phyloP scores from a whole-genome alignment of 1,140 invertebrate species.

The Rhagoletis pomonella region DNA sequence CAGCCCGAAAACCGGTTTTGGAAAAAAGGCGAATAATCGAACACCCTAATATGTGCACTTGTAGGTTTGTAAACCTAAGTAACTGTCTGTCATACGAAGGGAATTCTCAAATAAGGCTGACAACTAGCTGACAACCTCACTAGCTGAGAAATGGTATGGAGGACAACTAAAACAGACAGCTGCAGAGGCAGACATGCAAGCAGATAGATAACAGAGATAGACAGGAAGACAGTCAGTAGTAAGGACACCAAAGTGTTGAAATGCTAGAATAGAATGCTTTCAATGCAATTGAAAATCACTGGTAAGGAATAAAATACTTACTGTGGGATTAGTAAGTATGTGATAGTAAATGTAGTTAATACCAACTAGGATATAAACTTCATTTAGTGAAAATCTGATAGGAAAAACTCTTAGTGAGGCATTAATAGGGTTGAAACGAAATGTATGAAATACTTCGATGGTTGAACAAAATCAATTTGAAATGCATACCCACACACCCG shows the following conservation, averaged over 20 bases:
- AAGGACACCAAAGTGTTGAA: background rate
- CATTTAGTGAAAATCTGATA: conserved; percentile 34
- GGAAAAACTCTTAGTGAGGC: conserved; percentile 12
- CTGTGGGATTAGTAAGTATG: background rate
- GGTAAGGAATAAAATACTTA: background rate
- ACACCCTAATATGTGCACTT: background rate
- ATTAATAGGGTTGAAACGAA: background rate
- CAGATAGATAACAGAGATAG: background rate
- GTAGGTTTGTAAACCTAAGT: background rate
- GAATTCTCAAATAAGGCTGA: conserved; percentile 43
- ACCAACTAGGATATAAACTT: conserved; percentile 24
- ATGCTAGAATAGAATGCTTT: background rate
- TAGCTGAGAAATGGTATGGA: background rate
- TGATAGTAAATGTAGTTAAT: conserved; percentile 13
- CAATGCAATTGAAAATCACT: background rate
- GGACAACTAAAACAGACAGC: background rate
- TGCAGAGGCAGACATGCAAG: background rate
- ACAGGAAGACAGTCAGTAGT: background rate
- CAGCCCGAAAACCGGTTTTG: no score
- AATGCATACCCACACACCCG: background rate
- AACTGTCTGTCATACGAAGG: conserved; percentile 20
- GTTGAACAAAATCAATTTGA: conserved; percentile 31
- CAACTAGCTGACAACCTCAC: conserved; percentile 17
- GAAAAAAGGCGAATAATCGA: no score
- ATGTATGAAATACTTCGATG: background rate